Evolutionary conservation across 2,797 vertebrate species (phyloP).

Genomic region (Lepilemur septentrionalis): DNA sequence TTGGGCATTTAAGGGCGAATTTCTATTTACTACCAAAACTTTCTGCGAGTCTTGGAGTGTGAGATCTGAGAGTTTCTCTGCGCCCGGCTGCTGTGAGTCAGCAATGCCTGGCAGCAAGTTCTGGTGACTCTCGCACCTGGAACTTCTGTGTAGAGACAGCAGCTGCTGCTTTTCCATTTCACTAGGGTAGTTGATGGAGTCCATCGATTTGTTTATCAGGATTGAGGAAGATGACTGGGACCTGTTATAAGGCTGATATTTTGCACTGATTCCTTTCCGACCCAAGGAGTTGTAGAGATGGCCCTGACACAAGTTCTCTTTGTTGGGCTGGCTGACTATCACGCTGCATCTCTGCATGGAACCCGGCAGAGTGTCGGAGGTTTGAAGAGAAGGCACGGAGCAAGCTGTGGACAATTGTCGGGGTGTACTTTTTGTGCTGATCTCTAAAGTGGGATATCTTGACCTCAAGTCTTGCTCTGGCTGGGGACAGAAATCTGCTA

Average conservation of each 20-base stretch:
- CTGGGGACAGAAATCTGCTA: slow-evolving; percentile 89
- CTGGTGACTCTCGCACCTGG: slow-evolving; percentile 76
- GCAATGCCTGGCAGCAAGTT: not conserved
- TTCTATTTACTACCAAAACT: slow-evolving; percentile 91
- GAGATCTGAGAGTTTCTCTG: slow-evolving; percentile 88
- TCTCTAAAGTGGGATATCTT: slow-evolving; percentile 78
- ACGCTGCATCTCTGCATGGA: slow-evolving; percentile 89
- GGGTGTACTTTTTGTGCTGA: slow-evolving; percentile 72
- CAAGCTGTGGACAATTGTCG: slow-evolving; percentile 85
- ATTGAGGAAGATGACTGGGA: slow-evolving; percentile 89
- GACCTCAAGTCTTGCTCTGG: slow-evolving; percentile 81
- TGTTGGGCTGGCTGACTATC: slow-evolving; percentile 89
- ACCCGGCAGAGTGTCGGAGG: slow-evolving; percentile 81
- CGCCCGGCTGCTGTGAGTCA: slow-evolving; percentile 82
- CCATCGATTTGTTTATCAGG: slow-evolving; percentile 80
- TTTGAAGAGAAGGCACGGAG: slow-evolving; percentile 91
- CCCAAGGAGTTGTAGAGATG: slow-evolving; percentile 93
- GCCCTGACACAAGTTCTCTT: slow-evolving; percentile 86
- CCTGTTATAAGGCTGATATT: slow-evolving; percentile 84
- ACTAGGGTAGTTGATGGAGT: slow-evolving; percentile 79
- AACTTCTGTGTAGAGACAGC: slow-evolving; percentile 77
- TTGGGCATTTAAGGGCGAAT: slow-evolving; percentile 88
- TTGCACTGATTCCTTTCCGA: slow-evolving; percentile 84
- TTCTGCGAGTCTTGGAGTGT: slow-evolving; percentile 95
- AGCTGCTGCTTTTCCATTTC: slow-evolving; percentile 82